Conservation (phyloP, 2,113 vertebrate genomes). For the Erpornis zantholeuca region DNA sequence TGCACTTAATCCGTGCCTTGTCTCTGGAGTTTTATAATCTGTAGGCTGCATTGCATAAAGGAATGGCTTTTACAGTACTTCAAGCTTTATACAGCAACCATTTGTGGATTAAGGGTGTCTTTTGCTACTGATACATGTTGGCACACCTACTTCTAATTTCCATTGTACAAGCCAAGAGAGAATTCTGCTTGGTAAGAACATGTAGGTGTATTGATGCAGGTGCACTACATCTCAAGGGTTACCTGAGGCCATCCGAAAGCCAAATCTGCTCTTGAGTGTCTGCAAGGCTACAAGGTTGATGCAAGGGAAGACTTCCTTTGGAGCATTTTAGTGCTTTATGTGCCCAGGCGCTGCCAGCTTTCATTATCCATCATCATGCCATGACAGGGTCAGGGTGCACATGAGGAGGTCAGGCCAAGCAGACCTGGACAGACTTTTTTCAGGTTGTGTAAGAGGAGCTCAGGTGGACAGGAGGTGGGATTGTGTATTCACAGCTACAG, state of each 20-base stretch:
- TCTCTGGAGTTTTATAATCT: conserved; percentile 9
- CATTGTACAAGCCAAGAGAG: background rate
- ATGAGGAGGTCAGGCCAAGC: background rate
- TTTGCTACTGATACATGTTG: background rate
- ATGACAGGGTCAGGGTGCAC: background rate
- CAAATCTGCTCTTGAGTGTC: background rate
- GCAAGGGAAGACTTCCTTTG: background rate
- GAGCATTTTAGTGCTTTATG: background rate
- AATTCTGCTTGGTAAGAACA: background rate
- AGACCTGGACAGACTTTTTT: background rate
- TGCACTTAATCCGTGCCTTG: conserved; percentile 24
- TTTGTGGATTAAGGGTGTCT: conserved; percentile 46
- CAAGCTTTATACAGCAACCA: conserved; percentile 30
- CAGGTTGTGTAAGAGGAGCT: background rate
- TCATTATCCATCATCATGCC: background rate
- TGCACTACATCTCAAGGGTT: conserved; percentile 10
- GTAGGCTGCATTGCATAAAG: background rate
- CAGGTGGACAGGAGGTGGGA: background rate
- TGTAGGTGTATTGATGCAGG: conserved; percentile 20
- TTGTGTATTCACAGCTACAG: background rate
- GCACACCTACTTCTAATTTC: conserved; percentile 31
- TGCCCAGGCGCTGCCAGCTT: background rate
- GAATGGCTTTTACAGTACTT: conserved; percentile 26
- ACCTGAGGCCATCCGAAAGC: background rate
- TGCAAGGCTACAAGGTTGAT: background rate